Conservation (phyloP, 1,140 invertebrate genomes). For the Zaprionus africanus region DNA sequence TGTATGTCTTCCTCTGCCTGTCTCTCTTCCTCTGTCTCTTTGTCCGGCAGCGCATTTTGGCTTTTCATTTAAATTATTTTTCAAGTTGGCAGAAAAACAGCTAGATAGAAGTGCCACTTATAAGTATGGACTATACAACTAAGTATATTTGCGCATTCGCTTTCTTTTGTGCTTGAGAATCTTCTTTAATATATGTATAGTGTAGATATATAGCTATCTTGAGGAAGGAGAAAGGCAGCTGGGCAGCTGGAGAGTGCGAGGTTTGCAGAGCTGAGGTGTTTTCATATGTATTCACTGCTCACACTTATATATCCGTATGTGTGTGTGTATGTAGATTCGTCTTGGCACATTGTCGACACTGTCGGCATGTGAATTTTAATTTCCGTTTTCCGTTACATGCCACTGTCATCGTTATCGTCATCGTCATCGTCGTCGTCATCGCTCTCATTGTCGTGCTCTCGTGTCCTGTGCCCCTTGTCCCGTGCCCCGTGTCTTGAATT, state of each 20-base stretch:
- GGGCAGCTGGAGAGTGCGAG: background rate
- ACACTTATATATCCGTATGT: too few relatives aligned
- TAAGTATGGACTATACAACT: background rate
- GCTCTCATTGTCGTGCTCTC: conserved; percentile 2
- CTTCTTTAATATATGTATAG: background rate
- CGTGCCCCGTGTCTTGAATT: background rate
- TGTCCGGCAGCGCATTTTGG: background rate
- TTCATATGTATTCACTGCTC: background rate
- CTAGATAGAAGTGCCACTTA: background rate
- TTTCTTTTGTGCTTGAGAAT: background rate
- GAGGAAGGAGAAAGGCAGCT: too few relatives aligned
- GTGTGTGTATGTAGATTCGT: background rate
- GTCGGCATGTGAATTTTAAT: conserved; percentile 66
- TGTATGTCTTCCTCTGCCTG: too few relatives aligned
- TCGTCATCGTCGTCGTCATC: conserved; percentile 48
- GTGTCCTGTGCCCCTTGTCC: background rate
- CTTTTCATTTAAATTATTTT: conserved; percentile 51
- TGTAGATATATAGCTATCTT: background rate
- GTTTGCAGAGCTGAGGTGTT: background rate
- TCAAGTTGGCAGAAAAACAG: conserved; percentile 21
- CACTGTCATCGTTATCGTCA: conserved; percentile 59
- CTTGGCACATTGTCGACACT: conserved; percentile 44
- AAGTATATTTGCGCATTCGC: background rate
- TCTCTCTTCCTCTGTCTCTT: background rate
- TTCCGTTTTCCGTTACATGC: conserved; percentile 73